phyloP scores from a whole-genome alignment of 2,888 invertebrate genomes.

The Drosophila stalkeri region DNA sequence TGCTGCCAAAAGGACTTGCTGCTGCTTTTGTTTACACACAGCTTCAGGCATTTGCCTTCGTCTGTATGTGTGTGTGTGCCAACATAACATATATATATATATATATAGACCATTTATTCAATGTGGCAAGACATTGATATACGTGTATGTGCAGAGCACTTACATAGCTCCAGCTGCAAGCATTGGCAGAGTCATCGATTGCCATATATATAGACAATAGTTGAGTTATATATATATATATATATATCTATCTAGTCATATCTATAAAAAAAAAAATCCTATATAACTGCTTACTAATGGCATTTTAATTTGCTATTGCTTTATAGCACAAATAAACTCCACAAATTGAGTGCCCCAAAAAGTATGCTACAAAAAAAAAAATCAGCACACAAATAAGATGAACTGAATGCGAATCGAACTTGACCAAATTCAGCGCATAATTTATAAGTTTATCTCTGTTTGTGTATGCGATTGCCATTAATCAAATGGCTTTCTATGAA shows the following conservation, averaged over 20 bases:
- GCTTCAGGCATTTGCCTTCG: constrained; percentile 47
- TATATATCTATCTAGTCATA: not conserved
- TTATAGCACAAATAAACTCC: not conserved
- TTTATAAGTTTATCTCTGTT: constrained; percentile 21
- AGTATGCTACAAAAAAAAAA: constrained; percentile 32
- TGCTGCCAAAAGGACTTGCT: constrained; percentile 47
- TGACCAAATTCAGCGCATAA: constrained; percentile 1
- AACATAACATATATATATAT: constrained; percentile 11
- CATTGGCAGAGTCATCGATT: constrained; percentile 45
- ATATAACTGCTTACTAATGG: not conserved
- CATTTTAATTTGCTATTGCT: not conserved
- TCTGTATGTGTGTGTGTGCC: constrained; percentile 2
- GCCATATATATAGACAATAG: not conserved
- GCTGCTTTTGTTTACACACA: constrained; percentile 65
- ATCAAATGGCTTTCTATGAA: constrained; percentile 40
- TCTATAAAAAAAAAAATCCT: not conserved
- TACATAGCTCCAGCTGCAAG: constrained; percentile 34
- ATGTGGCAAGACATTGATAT: constrained; percentile 51
- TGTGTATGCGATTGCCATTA: constrained; percentile 43
- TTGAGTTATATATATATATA: not conserved
- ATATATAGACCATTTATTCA: constrained; percentile 35
- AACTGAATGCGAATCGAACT: constrained; percentile 1
- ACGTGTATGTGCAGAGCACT: constrained; percentile 26
- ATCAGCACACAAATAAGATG: constrained; percentile 5
- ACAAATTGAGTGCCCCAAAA: constrained; percentile 4